Percentiles rank a stretch among this genome's conserved stretches.
Conservation (phyloP, 2,113 vertebrate species). For the Reinhardtius hippoglossoides region DNA sequence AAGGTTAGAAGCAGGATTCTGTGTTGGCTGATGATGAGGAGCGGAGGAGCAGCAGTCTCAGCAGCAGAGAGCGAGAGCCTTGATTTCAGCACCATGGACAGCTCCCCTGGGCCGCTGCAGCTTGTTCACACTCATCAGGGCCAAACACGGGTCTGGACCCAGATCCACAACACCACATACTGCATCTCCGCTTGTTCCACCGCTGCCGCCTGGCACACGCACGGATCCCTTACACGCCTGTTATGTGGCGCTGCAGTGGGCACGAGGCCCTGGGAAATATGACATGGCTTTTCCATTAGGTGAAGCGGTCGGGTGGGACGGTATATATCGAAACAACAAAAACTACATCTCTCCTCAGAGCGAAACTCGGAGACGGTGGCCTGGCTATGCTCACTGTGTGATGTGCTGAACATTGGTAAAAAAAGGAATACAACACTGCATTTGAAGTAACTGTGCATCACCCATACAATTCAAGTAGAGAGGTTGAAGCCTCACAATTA, state of each 20-base stretch:
- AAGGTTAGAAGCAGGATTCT: neutral
- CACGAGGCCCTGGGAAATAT: neutral
- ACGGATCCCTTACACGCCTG: neutral
- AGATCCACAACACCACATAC: constrained; percentile 30
- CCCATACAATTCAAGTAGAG: too few species aligned
- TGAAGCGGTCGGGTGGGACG: neutral
- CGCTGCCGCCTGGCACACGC: neutral
- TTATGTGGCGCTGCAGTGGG: neutral
- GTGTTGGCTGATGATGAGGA: neutral
- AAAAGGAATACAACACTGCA: neutral
- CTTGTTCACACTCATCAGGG: constrained; percentile 55
- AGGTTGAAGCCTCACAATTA: neutral
- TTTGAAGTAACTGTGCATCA: too few species aligned
- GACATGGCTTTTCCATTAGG: constrained; percentile 69
- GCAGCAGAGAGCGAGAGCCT: neutral
- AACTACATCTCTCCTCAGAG: neutral
- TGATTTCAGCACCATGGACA: constrained; percentile 66
- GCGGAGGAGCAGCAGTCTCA: neutral
- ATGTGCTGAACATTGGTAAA: neutral
- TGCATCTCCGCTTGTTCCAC: constrained; percentile 4
- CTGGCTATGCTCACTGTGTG: neutral
- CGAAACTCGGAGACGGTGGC: neutral
- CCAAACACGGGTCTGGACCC: constrained; percentile 44
- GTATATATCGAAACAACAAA: constrained; percentile 12
- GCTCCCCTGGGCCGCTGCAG: constrained; percentile 43